Percentiles rank a stretch among this genome's conserved stretches.
phyloP scores from a whole-genome alignment of 1,140 invertebrate species.

The Chymomyza costata region DNA sequence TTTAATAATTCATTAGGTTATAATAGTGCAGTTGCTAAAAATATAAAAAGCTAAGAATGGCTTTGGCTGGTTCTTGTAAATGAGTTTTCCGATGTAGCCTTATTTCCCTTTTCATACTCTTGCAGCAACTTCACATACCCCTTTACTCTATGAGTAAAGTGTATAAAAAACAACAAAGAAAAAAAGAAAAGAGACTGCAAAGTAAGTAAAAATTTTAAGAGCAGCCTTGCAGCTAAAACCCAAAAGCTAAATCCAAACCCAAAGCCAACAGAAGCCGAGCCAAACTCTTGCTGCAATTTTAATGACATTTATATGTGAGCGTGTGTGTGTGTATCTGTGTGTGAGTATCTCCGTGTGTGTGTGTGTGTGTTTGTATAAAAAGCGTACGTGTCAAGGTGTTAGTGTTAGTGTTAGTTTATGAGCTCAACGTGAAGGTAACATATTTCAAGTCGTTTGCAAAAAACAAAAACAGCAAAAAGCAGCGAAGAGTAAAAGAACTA shows the following conservation, averaged over 20 bases:
- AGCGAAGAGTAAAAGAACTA: constrained; percentile 13
- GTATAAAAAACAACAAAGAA: background rate
- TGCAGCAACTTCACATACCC: too few species aligned
- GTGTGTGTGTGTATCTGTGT: constrained; percentile 9
- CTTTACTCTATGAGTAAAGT: constrained; percentile 7
- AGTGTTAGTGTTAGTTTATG: constrained; percentile 72
- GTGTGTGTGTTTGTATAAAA: constrained; percentile 51
- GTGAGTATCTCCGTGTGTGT: constrained; percentile 9
- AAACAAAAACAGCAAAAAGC: constrained; percentile 43
- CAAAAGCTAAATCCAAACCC: constrained; percentile 12
- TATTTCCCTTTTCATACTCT: too few species aligned
- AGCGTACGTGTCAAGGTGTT: constrained; percentile 69
- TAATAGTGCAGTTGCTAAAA: too few species aligned
- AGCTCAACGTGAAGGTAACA: constrained; percentile 71
- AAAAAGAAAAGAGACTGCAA: constrained; percentile 50
- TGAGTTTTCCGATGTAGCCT: too few species aligned
- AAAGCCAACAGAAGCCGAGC: constrained; percentile 46
- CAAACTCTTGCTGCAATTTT: constrained; percentile 68
- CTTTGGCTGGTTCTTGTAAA: too few species aligned
- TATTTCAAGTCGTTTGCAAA: constrained; percentile 65
- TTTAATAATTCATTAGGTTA: too few species aligned
- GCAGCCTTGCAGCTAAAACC: too few species aligned
- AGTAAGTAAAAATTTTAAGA: constrained; percentile 38
- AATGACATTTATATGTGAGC: constrained; percentile 55
- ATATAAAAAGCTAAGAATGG: too few species aligned